Conservation (phyloP, 2,888 invertebrate species). For the Linnaemya vulpina region DNA sequence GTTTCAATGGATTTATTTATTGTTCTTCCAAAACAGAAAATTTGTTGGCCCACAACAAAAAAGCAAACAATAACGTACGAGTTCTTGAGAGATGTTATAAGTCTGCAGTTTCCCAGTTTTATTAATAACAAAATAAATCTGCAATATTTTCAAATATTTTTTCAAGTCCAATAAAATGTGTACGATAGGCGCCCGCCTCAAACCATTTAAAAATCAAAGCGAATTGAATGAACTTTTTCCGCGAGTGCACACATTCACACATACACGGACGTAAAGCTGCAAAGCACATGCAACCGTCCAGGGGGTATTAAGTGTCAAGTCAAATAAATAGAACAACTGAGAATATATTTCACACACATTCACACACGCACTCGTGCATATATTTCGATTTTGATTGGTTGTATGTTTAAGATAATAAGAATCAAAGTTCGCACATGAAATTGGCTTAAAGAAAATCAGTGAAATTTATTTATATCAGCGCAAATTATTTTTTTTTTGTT, state of each 20-base stretch:
- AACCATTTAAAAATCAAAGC: neutral
- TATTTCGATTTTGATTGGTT: constrained; percentile 6
- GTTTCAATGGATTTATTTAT: constrained; percentile 62
- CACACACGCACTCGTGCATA: neutral
- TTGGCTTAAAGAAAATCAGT: neutral
- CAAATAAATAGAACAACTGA: neutral
- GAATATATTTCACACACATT: neutral
- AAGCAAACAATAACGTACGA: neutral
- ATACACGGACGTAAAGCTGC: neutral
- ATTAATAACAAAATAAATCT: neutral
- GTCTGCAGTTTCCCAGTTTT: neutral
- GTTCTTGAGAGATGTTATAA: constrained; percentile 1
- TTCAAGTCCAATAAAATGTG: constrained; percentile 27
- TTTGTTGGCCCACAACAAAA: constrained; percentile 13
- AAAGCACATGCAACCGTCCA: constrained; percentile 44
- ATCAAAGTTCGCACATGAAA: constrained; percentile 1
- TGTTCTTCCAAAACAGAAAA: constrained; percentile 32
- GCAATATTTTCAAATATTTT: constrained; percentile 19
- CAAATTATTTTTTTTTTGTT: constrained; percentile 69
- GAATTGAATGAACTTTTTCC: constrained; percentile 48
- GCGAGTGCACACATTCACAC: constrained; percentile 5
- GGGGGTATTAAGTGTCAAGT: constrained; percentile 52
- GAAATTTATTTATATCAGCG: too few relatives aligned
- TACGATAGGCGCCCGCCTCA: neutral
- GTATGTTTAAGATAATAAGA: neutral